Base-by-base conservation (phyloP, 2,888 invertebrate species). In the Apotomis betuletana region DNA sequence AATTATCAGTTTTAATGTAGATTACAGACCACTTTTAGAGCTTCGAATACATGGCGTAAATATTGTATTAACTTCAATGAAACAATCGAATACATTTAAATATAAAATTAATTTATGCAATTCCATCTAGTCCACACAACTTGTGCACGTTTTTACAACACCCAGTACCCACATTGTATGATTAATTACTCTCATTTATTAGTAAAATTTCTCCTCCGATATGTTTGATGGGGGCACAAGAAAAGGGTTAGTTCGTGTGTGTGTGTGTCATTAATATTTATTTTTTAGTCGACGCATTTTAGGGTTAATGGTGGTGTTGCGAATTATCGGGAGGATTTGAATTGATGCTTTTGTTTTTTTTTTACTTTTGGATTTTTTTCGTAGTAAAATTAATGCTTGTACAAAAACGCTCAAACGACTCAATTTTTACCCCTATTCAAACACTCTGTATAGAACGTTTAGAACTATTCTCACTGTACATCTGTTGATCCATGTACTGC, bases 181-280 rank as follows among this genome's bases (percentile, higher is more conserved):
- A 92, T 92, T 92, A 92, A 92, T 92, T 90, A 88, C 87, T 86
- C 85, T 86, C 91, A 92, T 92, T 91, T 92, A 92, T 92, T 92
- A 92, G 89, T 89, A 85, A 88, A 90, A 90, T 89, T 84, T 84
- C 82, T 81, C 81, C 79, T 81, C 82, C 84, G 81, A 85, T 85
- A 82, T 80, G 82, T 81, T 80, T 77, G 80, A 80, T 79, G 82
- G 86, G 89, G 89, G 87, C 82, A 83, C 84, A 85, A 89, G 87
- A 89, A 72, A 89, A 89, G 92, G 92, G 91, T 90, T 89, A 87
- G 83, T 82, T 79, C 77, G 69, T 74, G 75, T 83, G 82, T 83
- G 84, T 81, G 84, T 82, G 78, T 82, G 85, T 84, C 88, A 89
- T 90, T 90, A 90, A 91, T 91, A 90, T 90, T 90, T 90, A 90